Conservation (phyloP, 2,888 invertebrate species). For the Trissolcus brochymenae region DNA sequence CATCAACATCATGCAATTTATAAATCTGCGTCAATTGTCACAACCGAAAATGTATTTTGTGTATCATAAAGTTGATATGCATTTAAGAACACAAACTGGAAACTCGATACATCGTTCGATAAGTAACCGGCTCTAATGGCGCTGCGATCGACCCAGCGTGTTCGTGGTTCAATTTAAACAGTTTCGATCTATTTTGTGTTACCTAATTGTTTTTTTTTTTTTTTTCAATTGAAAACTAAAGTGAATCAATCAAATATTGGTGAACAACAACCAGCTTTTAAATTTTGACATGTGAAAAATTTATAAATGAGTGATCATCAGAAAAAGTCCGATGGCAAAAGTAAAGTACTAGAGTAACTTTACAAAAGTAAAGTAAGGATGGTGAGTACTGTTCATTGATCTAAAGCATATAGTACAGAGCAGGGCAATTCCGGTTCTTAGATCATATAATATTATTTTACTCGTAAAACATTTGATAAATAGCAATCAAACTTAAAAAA, state of each 20-base stretch:
- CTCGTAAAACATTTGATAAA: neutral
- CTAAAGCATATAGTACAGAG: neutral
- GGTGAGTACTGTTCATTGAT: neutral
- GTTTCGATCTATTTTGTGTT: neutral
- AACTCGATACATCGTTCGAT: neutral
- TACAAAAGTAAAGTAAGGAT: too few species aligned
- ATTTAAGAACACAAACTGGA: neutral
- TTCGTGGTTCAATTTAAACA: neutral
- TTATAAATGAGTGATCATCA: neutral
- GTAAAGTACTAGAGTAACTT: too few species aligned
- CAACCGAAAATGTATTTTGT: neutral
- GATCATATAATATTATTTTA: neutral
- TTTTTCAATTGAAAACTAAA: neutral
- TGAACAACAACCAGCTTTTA: neutral
- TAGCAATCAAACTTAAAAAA: neutral
- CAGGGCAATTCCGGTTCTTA: neutral
- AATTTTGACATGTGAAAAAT: neutral
- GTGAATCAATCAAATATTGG: neutral
- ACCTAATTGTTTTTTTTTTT: neutral
- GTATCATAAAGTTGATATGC: neutral
- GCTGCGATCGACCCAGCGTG: neutral
- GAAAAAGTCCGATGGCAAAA: neutral
- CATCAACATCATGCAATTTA: neutral
- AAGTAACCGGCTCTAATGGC: neutral
- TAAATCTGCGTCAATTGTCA: neutral